Percentiles rank a stretch among this genome's conserved stretches.
These are phyloP conservation scores for Albula glossodonta DNA, from an alignment of 2,113 vertebrate species.

Conservation along the genomic window DNA sequence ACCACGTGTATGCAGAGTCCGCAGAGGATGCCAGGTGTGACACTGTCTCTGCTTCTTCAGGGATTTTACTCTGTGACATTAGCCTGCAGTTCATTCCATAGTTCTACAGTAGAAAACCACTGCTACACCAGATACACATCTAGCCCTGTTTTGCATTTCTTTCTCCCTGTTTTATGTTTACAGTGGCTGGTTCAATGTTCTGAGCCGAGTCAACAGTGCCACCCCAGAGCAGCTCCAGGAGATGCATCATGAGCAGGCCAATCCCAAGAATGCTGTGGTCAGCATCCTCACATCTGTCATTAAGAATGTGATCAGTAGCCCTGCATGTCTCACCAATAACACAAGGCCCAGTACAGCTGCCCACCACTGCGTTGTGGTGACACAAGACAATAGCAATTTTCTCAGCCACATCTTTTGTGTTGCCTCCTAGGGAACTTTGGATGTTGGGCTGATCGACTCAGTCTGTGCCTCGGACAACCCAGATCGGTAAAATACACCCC, in stretches of 20 bases:
- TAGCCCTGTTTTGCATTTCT: slow-evolving; percentile 31
- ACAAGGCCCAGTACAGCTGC: no score
- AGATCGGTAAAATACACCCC: slow-evolving; percentile 73
- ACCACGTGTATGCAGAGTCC: slow-evolving; percentile 89
- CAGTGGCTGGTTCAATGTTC: slow-evolving; percentile 88
- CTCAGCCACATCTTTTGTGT: not conserved
- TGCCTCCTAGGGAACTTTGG: slow-evolving; percentile 80
- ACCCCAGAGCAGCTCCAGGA: slow-evolving; percentile 85
- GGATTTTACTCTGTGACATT: not conserved
- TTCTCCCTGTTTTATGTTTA: slow-evolving; percentile 31
- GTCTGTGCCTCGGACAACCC: slow-evolving; percentile 92
- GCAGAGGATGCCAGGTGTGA: slow-evolving; percentile 87
- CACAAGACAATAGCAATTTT: not conserved
- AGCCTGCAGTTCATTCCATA: not conserved
- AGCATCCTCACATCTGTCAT: slow-evolving; percentile 47
- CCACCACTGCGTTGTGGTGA: not conserved
- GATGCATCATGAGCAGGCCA: slow-evolving; percentile 91
- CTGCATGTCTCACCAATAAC: not conserved
- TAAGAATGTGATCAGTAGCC: not conserved
- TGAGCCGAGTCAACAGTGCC: slow-evolving; percentile 83
- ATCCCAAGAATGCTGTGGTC: slow-evolving; percentile 92
- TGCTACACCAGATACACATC: not conserved
- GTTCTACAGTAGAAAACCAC: not conserved
- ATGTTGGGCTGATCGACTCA: slow-evolving; percentile 88
- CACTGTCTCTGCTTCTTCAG: not conserved